phyloP scores from a whole-genome alignment of 2,113 vertebrate species.

The Daubentonia madagascariensis region DNA sequence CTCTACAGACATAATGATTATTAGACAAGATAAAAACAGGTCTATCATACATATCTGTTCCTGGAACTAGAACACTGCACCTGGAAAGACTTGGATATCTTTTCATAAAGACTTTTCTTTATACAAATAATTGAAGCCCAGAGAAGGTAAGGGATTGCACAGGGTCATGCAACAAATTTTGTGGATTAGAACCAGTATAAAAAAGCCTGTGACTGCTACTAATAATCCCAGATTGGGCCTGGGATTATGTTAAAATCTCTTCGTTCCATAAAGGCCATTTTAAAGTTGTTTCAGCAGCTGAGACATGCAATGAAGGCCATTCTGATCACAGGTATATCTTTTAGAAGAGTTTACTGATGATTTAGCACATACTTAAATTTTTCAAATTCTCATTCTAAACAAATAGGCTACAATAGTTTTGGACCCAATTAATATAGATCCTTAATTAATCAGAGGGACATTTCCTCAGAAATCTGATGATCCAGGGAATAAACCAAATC shows the following conservation, averaged over 20 bases:
- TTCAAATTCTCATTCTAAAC: not conserved
- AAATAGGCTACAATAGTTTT: not conserved
- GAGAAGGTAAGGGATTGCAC: not conserved
- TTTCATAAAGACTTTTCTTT: not conserved
- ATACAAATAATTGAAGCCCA: not conserved
- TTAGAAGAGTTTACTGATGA: not conserved
- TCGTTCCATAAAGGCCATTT: not conserved
- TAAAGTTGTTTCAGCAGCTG: not conserved
- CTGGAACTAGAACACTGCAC: not conserved
- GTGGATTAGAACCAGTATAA: not conserved
- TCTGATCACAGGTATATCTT: not conserved
- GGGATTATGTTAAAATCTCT: not conserved
- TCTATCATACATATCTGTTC: not conserved
- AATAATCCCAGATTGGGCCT: too few relatives aligned
- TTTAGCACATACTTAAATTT: not conserved
- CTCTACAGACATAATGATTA: not conserved
- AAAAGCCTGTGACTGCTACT: not conserved
- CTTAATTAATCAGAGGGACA: not conserved
- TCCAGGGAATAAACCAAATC: not conserved
- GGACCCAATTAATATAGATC: not conserved
- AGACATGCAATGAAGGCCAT: not conserved
- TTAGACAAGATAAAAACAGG: not conserved
- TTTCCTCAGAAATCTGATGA: not conserved
- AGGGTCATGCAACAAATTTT: not conserved
- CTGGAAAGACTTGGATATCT: not conserved